A percentile compares a stretch with the other conserved stretches of the same genome.
These are phyloP conservation scores for Hemicordylus capensis DNA, from an alignment of 2,113 vertebrate species.

Conservation along the genomic window DNA sequence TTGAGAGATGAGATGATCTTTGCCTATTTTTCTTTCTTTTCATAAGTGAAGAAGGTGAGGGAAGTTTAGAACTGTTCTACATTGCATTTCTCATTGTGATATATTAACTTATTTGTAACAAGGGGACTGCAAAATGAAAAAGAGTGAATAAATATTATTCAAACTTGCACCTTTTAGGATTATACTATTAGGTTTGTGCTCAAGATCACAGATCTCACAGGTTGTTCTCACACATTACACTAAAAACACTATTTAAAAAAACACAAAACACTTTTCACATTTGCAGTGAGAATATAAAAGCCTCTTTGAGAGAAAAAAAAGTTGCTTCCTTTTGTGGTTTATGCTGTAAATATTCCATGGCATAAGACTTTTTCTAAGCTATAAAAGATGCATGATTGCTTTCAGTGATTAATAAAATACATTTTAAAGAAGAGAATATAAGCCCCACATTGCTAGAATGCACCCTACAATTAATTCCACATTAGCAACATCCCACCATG, in stretches of 20 bases:
- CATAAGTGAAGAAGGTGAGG: not conserved
- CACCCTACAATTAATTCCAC: not conserved
- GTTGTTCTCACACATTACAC: not conserved
- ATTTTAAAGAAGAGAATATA: too few species aligned
- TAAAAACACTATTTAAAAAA: too few species aligned
- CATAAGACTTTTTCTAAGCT: too few species aligned
- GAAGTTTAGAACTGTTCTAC: not conserved
- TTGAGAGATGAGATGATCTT: not conserved
- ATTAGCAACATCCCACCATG: not conserved
- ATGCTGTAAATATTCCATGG: too few species aligned
- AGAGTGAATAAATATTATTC: too few species aligned
- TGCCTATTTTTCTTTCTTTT: not conserved
- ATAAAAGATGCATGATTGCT: too few species aligned
- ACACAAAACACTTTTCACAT: not conserved
- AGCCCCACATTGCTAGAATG: not conserved
- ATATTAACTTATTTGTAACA: not conserved
- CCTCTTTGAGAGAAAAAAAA: too few species aligned
- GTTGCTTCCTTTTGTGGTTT: too few species aligned
- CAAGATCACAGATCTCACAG: not conserved
- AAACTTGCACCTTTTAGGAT: not conserved
- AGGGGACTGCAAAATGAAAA: not conserved
- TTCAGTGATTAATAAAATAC: too few species aligned
- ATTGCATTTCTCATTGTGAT: not conserved
- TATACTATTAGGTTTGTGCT: not conserved
- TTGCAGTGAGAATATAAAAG: not conserved